Conservation (phyloP, 2,797 vertebrate species). For the Spinus pinus region DNA sequence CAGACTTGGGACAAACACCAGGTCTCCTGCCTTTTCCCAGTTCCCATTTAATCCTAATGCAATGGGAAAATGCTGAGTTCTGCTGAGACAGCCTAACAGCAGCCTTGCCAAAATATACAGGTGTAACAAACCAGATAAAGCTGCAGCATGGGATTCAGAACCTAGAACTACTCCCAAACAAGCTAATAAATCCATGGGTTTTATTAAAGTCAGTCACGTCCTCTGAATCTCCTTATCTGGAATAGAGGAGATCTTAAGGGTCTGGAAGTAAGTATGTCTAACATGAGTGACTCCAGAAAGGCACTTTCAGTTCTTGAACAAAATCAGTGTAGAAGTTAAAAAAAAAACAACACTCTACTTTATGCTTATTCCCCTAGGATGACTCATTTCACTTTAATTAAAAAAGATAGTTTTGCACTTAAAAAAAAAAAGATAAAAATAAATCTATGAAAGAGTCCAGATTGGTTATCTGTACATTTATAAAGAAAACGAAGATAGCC, state of each 20-base stretch:
- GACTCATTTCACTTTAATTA: background rate
- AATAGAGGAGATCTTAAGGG: background rate
- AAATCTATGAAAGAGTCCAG: background rate
- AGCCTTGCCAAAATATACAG: background rate
- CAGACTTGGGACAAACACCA: background rate
- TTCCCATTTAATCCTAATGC: background rate
- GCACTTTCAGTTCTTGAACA: background rate
- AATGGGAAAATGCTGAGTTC: background rate
- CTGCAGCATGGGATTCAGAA: background rate
- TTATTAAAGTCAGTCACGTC: background rate
- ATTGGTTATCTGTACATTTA: background rate
- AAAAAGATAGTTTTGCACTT: background rate
- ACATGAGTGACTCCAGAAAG: background rate
- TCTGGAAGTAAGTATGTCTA: background rate
- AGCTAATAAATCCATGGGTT: background rate
- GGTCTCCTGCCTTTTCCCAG: background rate
- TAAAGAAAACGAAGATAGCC: background rate
- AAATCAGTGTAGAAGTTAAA: background rate
- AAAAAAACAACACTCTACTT: background rate
- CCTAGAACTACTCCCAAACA: background rate
- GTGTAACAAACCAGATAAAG: background rate
- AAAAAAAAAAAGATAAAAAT: background rate
- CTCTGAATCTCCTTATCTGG: background rate
- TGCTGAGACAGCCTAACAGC: background rate
- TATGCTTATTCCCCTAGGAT: background rate